Conservation (phyloP, 1,140 invertebrate genomes). For the Drosophila nikananu region DNA sequence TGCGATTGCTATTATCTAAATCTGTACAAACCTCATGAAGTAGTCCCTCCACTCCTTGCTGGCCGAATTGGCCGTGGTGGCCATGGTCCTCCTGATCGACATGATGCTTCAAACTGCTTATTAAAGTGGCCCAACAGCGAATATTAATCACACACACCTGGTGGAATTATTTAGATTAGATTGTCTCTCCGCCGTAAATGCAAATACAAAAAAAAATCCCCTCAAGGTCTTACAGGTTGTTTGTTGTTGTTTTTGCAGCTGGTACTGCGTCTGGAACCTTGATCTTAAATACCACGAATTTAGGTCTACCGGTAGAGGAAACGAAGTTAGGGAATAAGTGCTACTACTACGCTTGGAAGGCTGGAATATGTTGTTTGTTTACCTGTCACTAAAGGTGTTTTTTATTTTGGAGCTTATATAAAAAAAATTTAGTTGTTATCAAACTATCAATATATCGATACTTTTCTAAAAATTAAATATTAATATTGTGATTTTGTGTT, state of each 20-base stretch:
- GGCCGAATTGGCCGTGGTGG: constrained; percentile 42
- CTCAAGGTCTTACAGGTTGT: constrained; percentile 73
- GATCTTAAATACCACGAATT: constrained; percentile 22
- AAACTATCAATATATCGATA: too few relatives aligned
- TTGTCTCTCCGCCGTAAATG: constrained; percentile 21
- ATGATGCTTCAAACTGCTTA: constrained; percentile 41
- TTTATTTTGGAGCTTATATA: constrained; percentile 32
- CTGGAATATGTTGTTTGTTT: constrained; percentile 18
- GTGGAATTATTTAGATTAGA: constrained; percentile 29
- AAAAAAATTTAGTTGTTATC: constrained; percentile 3
- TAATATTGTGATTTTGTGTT: too few relatives aligned
- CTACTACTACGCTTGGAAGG: too few relatives aligned
- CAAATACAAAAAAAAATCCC: constrained; percentile 18
- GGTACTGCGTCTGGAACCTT: constrained; percentile 21
- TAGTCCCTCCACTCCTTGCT: constrained; percentile 92
- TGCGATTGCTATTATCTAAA: neutral
- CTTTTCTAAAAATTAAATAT: too few relatives aligned
- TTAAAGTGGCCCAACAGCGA: constrained; percentile 12
- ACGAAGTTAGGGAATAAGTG: too few relatives aligned
- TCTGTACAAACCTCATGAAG: constrained; percentile 90
- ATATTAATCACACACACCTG: constrained; percentile 19
- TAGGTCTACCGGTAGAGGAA: neutral
- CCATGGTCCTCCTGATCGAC: constrained; percentile 63
- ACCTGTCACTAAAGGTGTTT: constrained; percentile 12
- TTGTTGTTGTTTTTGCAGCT: constrained; percentile 26